Base-by-base conservation (phyloP, 2,888 invertebrate species). In the Meganola albula region DNA sequence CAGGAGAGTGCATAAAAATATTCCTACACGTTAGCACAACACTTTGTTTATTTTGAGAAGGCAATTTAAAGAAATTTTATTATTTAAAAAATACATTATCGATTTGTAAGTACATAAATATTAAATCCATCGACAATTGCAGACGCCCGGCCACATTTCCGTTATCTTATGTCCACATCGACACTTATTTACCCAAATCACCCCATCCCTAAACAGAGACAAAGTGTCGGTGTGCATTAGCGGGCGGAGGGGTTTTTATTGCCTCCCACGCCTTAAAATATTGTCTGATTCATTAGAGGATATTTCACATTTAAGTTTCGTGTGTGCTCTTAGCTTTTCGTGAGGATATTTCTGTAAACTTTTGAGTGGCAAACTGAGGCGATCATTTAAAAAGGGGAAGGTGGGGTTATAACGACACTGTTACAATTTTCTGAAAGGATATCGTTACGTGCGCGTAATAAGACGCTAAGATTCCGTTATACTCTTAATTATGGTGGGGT, bases 221-320 rank as follows among this genome's bases (percentile, higher is more conserved):
- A 82, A 77, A 80, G 74, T 77, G 79, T 70, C 59, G 73, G 78
- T 77, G 71, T 76, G 83, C 83, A 82, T 82, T 82, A 83, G 77
- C 64, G 73, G 76, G 74, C 52, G 73, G 63, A 39, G 53, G 78
- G 72, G 77, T 58, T 78, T 83, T 85, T 84, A 85, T 84, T 80
- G 78, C 84, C 83, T 50, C 73, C 79, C 78, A 58, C 72, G 70
- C 76, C 80, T 83, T 84, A 84, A 85, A 85, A 85, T 85, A 84
- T 85, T 84, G 84, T 82, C 85, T 85, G 85, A 85, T 85, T 85
- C 84, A 84, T 85, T 85, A 84, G 83, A 76, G 83, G 74, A 80
- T 84, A 82, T 83, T 80, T 74, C 76, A 77, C 83, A 79, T 84
- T 80, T 80, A 83, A 83, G 79, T 84, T 83, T 76, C 74, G 71